phyloP scores from a whole-genome alignment of 2,113 vertebrate species.

The Callocephalon fimbriatum region DNA sequence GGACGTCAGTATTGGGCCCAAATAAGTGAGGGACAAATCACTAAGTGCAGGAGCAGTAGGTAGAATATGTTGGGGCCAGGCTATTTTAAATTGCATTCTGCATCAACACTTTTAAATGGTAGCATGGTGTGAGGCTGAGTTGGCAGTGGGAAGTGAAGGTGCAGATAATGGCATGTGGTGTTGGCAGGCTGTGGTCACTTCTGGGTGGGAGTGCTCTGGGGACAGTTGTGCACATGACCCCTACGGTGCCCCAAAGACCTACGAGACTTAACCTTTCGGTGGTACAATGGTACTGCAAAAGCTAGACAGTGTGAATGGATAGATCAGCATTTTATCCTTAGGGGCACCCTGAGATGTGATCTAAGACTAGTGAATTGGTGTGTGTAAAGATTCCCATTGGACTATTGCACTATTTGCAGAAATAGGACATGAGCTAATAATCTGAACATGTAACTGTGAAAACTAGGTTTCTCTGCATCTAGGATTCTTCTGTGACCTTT shows the following conservation, averaged over 20 bases:
- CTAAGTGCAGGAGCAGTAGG: background rate
- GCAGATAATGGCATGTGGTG: background rate
- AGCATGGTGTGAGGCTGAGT: background rate
- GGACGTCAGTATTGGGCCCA: background rate
- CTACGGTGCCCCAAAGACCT: background rate
- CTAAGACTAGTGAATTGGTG: background rate
- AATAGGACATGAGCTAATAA: background rate
- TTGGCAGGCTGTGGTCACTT: background rate
- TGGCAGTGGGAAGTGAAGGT: background rate
- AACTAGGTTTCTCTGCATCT: background rate
- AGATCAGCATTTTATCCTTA: background rate
- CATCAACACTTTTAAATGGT: background rate
- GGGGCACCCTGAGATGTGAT: background rate
- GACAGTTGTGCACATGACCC: background rate
- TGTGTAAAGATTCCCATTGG: background rate
- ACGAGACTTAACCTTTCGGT: background rate
- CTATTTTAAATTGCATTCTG: background rate
- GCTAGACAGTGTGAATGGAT: background rate
- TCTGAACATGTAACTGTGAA: background rate
- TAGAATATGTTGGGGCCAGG: background rate
- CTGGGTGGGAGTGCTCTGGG: background rate
- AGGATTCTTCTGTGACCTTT: background rate
- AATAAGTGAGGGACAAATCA: background rate
- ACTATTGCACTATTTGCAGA: conserved; percentile 20
- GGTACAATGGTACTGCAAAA: background rate